Conservation (phyloP, 2,113 vertebrate species). For the Bubalus kerabau region DNA sequence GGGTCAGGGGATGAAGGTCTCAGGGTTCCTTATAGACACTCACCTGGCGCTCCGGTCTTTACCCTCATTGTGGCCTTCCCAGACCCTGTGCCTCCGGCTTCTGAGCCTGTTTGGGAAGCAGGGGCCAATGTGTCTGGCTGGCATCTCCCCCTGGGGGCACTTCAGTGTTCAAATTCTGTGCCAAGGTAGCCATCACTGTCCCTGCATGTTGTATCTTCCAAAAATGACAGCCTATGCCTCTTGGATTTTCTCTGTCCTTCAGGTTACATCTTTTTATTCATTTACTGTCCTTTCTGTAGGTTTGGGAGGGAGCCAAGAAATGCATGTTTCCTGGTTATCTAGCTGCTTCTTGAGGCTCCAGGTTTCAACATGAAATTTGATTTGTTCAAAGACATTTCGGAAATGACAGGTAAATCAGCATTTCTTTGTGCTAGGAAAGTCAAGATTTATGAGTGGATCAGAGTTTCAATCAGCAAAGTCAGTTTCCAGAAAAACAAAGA, state of each 20-base stretch:
- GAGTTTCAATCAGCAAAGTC: neutral
- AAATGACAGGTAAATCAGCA: neutral
- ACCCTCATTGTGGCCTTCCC: neutral
- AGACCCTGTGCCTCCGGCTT: neutral
- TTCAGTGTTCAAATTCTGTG: neutral
- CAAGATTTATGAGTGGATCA: neutral
- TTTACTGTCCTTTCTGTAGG: neutral
- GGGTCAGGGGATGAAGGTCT: neutral
- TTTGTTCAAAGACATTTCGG: neutral
- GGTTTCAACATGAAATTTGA: neutral
- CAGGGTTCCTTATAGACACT: neutral
- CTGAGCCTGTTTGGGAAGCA: neutral
- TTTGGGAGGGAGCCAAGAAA: neutral
- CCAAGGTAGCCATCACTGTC: neutral
- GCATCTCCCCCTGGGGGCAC: neutral
- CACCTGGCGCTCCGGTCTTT: neutral
- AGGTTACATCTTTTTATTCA: neutral
- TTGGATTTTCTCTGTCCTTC: neutral
- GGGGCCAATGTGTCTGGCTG: too few relatives aligned
- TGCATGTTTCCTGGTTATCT: neutral
- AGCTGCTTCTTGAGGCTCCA: neutral
- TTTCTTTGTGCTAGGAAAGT: neutral
- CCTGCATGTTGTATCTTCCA: neutral
- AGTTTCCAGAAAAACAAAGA: neutral
- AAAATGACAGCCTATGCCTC: neutral